A percentile compares a stretch with the other conserved stretches of the same genome.
Conservation (phyloP, 2,113 vertebrate species). For the Indri indri region DNA sequence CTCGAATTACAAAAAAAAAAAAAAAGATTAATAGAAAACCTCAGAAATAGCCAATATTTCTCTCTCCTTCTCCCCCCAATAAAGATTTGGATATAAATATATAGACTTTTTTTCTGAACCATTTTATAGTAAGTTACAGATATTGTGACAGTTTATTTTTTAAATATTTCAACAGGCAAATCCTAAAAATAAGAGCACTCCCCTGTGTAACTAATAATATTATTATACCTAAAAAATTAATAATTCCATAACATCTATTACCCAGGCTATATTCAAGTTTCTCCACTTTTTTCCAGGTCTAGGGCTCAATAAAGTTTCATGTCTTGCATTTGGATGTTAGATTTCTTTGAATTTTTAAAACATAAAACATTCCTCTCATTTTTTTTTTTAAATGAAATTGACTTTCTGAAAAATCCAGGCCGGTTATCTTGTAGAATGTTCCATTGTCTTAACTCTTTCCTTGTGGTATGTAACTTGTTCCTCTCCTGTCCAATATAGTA, state of each 20-base stretch:
- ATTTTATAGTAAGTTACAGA: background rate
- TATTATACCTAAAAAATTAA: background rate
- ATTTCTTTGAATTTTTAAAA: background rate
- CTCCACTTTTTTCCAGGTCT: background rate
- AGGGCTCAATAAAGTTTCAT: background rate
- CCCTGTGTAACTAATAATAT: background rate
- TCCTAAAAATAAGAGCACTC: background rate
- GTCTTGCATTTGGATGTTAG: background rate
- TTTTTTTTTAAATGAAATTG: background rate
- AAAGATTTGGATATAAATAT: background rate
- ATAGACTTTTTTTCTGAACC: background rate
- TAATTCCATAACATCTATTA: constrained; percentile 1
- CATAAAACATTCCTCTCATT: background rate
- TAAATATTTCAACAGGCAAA: background rate
- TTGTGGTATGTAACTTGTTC: background rate
- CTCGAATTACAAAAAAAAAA: background rate
- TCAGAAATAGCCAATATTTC: too few relatives aligned
- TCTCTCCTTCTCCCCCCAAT: background rate
- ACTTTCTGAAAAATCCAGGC: background rate
- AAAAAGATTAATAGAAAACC: background rate
- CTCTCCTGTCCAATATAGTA: background rate
- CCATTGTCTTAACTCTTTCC: background rate
- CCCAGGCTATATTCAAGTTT: constrained; percentile 8
- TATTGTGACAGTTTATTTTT: background rate
- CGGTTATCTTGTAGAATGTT: background rate